A percentile compares a stretch with the other conserved stretches of the same genome.
phyloP scores from a whole-genome alignment of 2,888 invertebrate genomes.

The Oscheius onirici region DNA sequence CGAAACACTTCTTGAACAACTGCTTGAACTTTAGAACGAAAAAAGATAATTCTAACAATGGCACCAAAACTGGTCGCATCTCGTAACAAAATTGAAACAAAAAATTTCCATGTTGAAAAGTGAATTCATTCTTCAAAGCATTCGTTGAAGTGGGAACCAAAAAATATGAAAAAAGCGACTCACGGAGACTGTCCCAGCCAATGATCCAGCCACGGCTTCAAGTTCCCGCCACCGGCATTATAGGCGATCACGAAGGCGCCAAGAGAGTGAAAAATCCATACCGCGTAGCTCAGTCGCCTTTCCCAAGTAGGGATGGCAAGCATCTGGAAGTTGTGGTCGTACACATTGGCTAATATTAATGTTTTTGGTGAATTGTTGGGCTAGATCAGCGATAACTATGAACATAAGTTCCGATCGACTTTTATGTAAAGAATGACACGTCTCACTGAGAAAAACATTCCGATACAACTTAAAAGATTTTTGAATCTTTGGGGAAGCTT shows the following conservation, averaged over 20 bases:
- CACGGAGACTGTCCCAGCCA: constrained; percentile 37
- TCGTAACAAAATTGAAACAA: background rate
- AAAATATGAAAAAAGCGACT: too few species aligned
- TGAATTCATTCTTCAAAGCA: too few species aligned
- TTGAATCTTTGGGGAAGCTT: too few species aligned
- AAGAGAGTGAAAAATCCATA: constrained; percentile 61
- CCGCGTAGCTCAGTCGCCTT: constrained; percentile 45
- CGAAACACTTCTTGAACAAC: background rate
- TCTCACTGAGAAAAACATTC: too few species aligned
- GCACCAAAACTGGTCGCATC: background rate
- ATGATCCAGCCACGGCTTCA: constrained; percentile 55
- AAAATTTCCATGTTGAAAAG: background rate
- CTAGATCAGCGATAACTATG: too few species aligned
- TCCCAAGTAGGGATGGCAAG: constrained; percentile 36
- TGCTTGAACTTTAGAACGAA: background rate
- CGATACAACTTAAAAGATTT: too few species aligned
- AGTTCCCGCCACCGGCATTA: constrained; percentile 47
- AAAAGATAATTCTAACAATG: background rate
- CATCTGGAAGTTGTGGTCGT: constrained; percentile 15
- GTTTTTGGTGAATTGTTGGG: too few species aligned
- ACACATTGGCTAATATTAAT: too few species aligned
- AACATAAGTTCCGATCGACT: too few species aligned
- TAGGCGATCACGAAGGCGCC: constrained; percentile 54
- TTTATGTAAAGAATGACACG: too few species aligned
- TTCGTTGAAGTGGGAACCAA: too few species aligned